phyloP scores from a whole-genome alignment of 2,797 vertebrate species.

The Serranus cabrilla region DNA sequence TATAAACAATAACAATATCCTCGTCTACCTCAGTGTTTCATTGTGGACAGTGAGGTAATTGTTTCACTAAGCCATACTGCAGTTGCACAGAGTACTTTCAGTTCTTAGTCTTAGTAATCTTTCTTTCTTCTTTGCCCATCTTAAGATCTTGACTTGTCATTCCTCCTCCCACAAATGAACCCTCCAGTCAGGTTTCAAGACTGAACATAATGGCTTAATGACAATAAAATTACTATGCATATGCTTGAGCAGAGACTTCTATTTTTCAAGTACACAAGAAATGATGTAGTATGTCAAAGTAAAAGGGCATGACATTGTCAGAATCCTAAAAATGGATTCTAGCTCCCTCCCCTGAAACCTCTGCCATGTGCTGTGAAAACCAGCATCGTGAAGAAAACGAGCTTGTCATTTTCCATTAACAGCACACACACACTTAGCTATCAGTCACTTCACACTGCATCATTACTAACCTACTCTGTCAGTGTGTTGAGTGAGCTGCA shows the following conservation, averaged over 20 bases:
- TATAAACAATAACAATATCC: too few relatives aligned
- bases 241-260: slow-evolving; percentile 13
- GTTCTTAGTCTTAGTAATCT: slow-evolving; percentile 13
- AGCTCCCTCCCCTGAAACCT: slow-evolving; percentile 56
- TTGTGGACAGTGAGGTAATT: too few relatives aligned
- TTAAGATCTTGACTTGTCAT: slow-evolving; percentile 32
- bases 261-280: slow-evolving; percentile 27
- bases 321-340: slow-evolving; percentile 74
- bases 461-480: slow-evolving; percentile 75
- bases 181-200: slow-evolving; percentile 38
- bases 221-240: slow-evolving; percentile 54
- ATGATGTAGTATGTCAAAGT: slow-evolving; percentile 23
- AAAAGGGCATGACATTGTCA: slow-evolving; percentile 71
- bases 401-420: slow-evolving; percentile 76
- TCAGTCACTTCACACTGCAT: slow-evolving; percentile 78
- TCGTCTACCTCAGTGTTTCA: too few relatives aligned
- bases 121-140: background rate
- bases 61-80: too few relatives aligned
- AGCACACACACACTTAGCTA: slow-evolving; percentile 58
- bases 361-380: slow-evolving; percentile 62
- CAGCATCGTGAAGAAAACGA: slow-evolving; percentile 62
- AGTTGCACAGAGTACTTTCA: background rate
- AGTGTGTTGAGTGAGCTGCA: slow-evolving; percentile 75
- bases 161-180: slow-evolving; percentile 31
- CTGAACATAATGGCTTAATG: slow-evolving; percentile 44